Conservation (phyloP, 2,113 vertebrate species). For the Maylandia zebra region DNA sequence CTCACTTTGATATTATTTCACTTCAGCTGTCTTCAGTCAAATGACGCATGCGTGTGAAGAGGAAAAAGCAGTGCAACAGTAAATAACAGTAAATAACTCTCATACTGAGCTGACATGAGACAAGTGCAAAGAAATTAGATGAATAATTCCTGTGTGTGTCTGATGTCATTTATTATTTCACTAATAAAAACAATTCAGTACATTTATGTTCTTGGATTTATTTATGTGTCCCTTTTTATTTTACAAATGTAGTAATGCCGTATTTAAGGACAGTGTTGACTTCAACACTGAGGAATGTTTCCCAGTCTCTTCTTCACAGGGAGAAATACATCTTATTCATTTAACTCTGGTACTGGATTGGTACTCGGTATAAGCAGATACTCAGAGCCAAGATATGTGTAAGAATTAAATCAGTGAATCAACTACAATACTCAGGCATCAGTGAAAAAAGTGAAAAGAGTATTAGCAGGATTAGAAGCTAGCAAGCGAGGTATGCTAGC, state of each 20-base stretch:
- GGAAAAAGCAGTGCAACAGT: neutral
- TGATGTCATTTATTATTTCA: neutral
- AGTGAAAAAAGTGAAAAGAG: neutral
- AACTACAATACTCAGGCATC: neutral
- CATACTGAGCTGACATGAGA: neutral
- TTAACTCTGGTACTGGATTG: too few relatives aligned
- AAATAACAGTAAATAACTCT: neutral
- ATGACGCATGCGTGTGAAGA: neutral
- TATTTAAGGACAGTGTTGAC: neutral
- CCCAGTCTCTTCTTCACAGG: neutral
- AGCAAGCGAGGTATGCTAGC: neutral
- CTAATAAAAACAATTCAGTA: neutral
- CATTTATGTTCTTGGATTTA: neutral
- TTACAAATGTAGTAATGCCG: neutral
- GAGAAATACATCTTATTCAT: too few relatives aligned
- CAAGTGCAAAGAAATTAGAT: neutral
- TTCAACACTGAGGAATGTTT: neutral
- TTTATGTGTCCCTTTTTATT: neutral
- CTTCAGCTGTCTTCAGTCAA: neutral
- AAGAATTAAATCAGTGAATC: neutral
- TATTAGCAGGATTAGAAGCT: neutral
- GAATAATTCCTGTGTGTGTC: neutral
- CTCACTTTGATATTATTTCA: neutral
- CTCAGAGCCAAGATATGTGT: too few relatives aligned
- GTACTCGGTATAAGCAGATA: too few relatives aligned